Base-by-base conservation (phyloP, 2,797 vertebrate species). In the Pogoniulus pusillus region DNA sequence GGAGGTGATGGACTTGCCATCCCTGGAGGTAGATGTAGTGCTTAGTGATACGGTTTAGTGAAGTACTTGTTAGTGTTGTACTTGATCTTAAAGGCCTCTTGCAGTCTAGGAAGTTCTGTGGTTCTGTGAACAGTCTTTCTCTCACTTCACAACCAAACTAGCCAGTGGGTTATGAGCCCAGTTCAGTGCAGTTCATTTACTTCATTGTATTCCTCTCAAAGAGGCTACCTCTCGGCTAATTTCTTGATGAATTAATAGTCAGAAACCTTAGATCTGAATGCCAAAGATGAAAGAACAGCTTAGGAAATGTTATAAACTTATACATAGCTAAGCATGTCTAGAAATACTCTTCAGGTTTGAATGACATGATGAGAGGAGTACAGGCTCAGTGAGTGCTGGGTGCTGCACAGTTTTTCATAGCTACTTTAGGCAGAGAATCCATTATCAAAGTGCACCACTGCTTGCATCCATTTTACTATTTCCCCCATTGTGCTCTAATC, bases 311-410 rank as follows among this genome's bases (percentile, higher is more conserved):
- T 55, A 55, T n/a, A 72, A 83, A 65, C 23, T 20, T 66, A 13
- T 18, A 37, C 14, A 54, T 6, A 41, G 20, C 29, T 37, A 74
- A 91, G 19, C 30, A 60, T 29, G 5, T 49, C 32, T 16, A 70
- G 78, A 70, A 85, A 60, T 51, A 37, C 30, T 23, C 49, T 71
- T 77, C 2, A 2, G 57, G 18, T 11, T 51, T 69, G 32, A 87
- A 75, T 57, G 29, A 10, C 23, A 3, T 13, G 29, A 57, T 59
- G 49, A 34, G 20, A 60, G 20, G n/a, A 51, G 6, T 26, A 27
- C 0, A 0, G 39, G 26, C 45, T 80, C 41, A 19, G 4, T 15
- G n/a, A 35, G 14, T 30, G 29, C 65, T 80, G 10, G 15, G n/a
- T 65, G 30, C 12, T 63, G 32, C n/a, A 4, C 47, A 45, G 66